Evolutionary conservation across 2,113 vertebrate genomes (phyloP), one percentile per base, ranked within the genome.

Genomic region (Urocitellus parryii): DNA sequence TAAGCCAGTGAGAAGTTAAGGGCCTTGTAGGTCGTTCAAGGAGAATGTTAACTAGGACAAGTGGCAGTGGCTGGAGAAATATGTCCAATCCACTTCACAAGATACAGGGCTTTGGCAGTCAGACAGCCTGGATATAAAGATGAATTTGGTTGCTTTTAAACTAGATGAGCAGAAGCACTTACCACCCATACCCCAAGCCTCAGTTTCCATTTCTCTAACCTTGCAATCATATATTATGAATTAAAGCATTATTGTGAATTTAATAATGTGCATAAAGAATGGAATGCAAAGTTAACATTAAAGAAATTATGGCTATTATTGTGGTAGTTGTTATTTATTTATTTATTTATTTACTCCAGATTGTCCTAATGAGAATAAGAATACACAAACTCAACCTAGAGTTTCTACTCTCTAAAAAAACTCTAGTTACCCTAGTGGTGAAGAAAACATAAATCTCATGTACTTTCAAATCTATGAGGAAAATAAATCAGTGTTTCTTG

Each of bases 31-130:
- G 95, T 96, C 67, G 0, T 95, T 96, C 96, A 97, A 97, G 97
- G 96, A 97, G 97, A 97, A 96, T 96, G 93, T 82, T 97, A 97
- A 97, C 96, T 94, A 96, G 95, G 93, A 61, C 94, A 95, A 82
- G 79, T 4, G 0, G 70, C 79, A 63, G 76, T 77, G 27, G 51
- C 90, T 92, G 56, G 34, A 89, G 95, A 97, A 97, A 91, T 90
- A 92, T 27, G 45, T 81, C 87, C 87, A 93, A 68, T 80, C 51
- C 34, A 63, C 53, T 96, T 87, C 70, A 14, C 83, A 95, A 84
- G 81, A 88, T 72, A 90, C 90, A 89, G 72, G 70, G 76, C 12
- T 25, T 87, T 63, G 25, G 27, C 93, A 95, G 76, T 87, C 83
- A 84, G 48, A 61, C 13, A 39, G 56, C 72, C 7, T 68, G 7